Conservation (phyloP, 2,113 vertebrate genomes). For the Lepus europaeus region DNA sequence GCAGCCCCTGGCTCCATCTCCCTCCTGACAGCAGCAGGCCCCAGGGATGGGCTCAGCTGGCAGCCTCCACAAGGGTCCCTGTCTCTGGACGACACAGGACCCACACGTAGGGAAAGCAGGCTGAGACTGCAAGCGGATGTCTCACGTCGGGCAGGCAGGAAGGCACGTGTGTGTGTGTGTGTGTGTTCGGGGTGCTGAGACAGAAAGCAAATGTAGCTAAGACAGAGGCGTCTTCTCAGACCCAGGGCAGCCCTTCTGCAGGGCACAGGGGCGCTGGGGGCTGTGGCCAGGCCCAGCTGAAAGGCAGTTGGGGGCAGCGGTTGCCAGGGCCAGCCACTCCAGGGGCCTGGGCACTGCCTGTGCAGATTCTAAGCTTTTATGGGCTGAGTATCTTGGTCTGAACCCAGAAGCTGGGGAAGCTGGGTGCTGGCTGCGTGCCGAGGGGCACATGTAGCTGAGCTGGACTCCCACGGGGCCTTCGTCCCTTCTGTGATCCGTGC, state of each 20-base stretch:
- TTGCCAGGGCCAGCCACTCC: not conserved
- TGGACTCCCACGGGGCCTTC: not conserved
- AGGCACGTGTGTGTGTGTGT: no score
- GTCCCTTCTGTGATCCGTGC: no score
- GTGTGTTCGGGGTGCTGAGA: not conserved
- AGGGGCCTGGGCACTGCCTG: not conserved
- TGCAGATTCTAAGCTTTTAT: no score
- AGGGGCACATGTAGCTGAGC: not conserved
- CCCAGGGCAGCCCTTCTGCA: not conserved
- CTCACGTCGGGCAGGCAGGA: not conserved
- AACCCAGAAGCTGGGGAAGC: not conserved
- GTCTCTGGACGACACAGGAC: not conserved
- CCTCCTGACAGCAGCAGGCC: not conserved
- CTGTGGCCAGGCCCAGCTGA: no score
- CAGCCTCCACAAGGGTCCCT: not conserved
- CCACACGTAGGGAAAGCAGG: not conserved
- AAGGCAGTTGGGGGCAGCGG: no score
- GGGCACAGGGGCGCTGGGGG: not conserved
- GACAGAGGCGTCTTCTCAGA: not conserved
- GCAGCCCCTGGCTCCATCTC: no score
- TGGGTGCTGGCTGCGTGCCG: rapidly evolving
- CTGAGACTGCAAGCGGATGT: no score
- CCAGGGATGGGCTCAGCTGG: not conserved
- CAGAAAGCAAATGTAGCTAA: not conserved
- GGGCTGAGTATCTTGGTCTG: not conserved